Percentiles rank a stretch among this genome's conserved stretches.
These are phyloP conservation scores for Aspidapion aeneum DNA, from an alignment of 2,888 invertebrate genomes.

Conservation along the genomic window DNA sequence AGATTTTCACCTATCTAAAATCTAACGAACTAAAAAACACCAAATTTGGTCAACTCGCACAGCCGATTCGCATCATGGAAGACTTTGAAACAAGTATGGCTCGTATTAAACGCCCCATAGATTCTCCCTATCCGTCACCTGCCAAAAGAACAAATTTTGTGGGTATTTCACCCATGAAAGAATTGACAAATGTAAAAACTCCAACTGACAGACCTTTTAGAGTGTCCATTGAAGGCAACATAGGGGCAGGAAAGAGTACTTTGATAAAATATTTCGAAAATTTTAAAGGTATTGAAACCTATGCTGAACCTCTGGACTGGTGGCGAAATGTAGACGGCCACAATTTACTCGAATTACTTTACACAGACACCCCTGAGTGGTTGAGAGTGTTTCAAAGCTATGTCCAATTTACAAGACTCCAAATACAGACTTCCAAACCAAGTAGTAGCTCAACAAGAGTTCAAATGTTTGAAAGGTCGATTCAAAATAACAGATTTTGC, in stretches of 20 bases:
- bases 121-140: conserved; percentile 33
- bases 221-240: conserved; percentile 49
- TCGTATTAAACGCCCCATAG: conserved; percentile 32
- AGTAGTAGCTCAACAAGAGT: conserved; percentile 59
- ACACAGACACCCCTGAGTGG: conserved; percentile 79
- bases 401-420: conserved; percentile 85
- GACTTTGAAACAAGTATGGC: conserved; percentile 34
- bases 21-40: conserved; percentile 1
- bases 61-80: conserved; percentile 32
- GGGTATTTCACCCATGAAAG: conserved; percentile 40
- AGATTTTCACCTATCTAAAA: conserved; percentile 4
- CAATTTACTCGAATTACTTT: conserved; percentile 83
- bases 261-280: conserved; percentile 45
- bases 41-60: background rate
- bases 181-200: conserved; percentile 39
- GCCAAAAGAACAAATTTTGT: conserved; percentile 36
- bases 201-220: conserved; percentile 44
- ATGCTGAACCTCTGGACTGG: conserved; percentile 71
- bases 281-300: conserved; percentile 44
- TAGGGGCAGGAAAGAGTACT: conserved; percentile 49
- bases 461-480: conserved; percentile 86
- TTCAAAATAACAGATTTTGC: conserved; percentile 79
- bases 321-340: conserved; percentile 79
- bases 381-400: conserved; percentile 87
- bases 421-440: conserved; percentile 63